These are phyloP conservation scores for Oophaga pumilio DNA, from an alignment of 2,113 vertebrate species.

Conservation along the genomic window DNA sequence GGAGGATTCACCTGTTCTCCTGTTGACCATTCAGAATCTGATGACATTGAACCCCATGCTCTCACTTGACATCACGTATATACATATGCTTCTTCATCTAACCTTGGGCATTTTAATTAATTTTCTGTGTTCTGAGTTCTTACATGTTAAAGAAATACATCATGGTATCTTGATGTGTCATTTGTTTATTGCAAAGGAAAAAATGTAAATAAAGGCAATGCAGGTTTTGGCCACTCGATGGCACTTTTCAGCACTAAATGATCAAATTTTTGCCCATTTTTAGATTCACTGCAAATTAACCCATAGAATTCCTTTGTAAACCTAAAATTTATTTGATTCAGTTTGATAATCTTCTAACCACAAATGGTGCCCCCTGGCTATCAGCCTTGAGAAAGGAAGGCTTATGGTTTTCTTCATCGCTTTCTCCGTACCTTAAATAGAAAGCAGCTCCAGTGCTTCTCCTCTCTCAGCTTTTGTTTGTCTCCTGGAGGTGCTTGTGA, in stretches of 20 bases:
- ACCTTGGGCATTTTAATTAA: not conserved
- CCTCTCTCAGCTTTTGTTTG: too few species aligned
- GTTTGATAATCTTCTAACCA: not conserved
- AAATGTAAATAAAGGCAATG: not conserved
- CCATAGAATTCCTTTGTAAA: not conserved
- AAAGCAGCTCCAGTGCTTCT: too few species aligned
- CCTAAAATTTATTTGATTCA: not conserved
- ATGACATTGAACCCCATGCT: not conserved
- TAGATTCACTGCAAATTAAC: not conserved
- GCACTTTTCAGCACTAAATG: not conserved
- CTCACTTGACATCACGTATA: not conserved
- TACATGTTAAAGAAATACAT: not conserved
- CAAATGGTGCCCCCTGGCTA: not conserved
- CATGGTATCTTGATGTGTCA: not conserved
- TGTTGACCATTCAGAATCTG: too few species aligned
- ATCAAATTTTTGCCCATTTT: not conserved
- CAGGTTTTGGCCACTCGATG: not conserved
- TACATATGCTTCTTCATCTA: not conserved
- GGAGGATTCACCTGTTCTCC: too few species aligned
- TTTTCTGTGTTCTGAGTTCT: not conserved
- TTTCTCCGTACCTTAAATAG: too few species aligned
- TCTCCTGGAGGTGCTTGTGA: too few species aligned
- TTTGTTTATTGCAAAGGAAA: not conserved
- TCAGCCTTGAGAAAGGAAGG: not conserved
- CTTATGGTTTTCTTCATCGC: too few species aligned